A percentile compares a stretch with the other conserved stretches of the same genome.
phyloP scores from a whole-genome alignment of 2,888 invertebrate genomes.

The Cheilosia grossa region DNA sequence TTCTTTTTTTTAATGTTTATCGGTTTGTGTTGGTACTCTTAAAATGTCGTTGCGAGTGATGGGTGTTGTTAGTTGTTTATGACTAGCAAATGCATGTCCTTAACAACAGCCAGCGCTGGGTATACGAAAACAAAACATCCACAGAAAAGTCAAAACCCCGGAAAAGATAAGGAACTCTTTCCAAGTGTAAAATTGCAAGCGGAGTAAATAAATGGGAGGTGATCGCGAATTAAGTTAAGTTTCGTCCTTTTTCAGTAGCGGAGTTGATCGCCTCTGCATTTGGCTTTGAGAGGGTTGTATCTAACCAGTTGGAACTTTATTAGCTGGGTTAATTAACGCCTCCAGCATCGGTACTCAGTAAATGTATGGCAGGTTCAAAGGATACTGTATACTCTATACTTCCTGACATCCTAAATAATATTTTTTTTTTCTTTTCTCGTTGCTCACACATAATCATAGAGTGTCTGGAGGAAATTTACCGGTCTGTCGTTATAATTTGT shows the following conservation, averaged over 20 bases:
- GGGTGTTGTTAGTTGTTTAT: slow-evolving; percentile 33
- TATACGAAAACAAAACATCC: not conserved
- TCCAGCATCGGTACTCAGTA: slow-evolving; percentile 11
- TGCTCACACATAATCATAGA: not conserved
- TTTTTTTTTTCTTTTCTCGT: not conserved
- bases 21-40: slow-evolving; percentile 31
- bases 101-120: slow-evolving; percentile 4
- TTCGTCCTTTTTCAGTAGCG: slow-evolving; percentile 25
- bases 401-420: not conserved
- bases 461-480: slow-evolving; percentile 2
- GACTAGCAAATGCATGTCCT: slow-evolving; percentile 46
- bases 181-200: slow-evolving; percentile 57
- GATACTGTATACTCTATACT: not conserved
- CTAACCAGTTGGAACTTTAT: slow-evolving; percentile 21
- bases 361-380: not conserved
- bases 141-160: slow-evolving; percentile 2
- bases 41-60: slow-evolving; percentile 19
- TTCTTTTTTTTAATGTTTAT: not conserved
- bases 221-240: slow-evolving; percentile 52
- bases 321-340: slow-evolving; percentile 32
- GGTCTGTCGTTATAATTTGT: slow-evolving; percentile 29
- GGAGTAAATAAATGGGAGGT: slow-evolving; percentile 49
- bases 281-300: not conserved
- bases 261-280: not conserved
- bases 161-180: slow-evolving; percentile 32